Percentiles rank a stretch among this genome's conserved stretches.
phyloP scores from a whole-genome alignment of 2,113 vertebrate genomes.

The Datnioides undecimradiatus region DNA sequence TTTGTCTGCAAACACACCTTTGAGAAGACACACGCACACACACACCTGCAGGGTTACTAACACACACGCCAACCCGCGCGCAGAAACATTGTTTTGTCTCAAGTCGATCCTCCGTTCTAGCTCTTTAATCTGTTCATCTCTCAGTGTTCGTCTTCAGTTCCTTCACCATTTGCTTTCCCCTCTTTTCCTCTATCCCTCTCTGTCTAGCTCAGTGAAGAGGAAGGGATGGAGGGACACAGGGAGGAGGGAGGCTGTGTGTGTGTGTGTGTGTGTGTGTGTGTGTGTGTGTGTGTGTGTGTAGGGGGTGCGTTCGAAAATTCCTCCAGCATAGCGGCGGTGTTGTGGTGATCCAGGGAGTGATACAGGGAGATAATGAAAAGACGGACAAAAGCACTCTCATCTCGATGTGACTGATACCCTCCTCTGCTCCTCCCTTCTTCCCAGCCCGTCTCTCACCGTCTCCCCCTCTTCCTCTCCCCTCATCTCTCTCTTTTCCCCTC shows the following conservation, averaged over 20 bases:
- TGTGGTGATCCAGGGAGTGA: slow-evolving; percentile 87
- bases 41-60: slow-evolving; percentile 26
- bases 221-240: slow-evolving; percentile 60
- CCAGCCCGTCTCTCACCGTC: slow-evolving; percentile 52
- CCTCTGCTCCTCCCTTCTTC: slow-evolving; percentile 64
- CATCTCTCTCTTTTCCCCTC: slow-evolving; percentile 67
- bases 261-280: slow-evolving; percentile 19
- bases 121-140: slow-evolving; percentile 69
- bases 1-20: slow-evolving; percentile 32
- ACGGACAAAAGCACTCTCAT: slow-evolving; percentile 88
- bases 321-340: slow-evolving; percentile 79
- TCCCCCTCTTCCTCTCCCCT: slow-evolving; percentile 39
- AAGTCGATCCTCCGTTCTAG: slow-evolving; percentile 53
- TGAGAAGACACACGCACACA: slow-evolving; percentile 50
- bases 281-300: slow-evolving; percentile 38
- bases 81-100: slow-evolving; percentile 49
- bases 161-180: slow-evolving; percentile 67
- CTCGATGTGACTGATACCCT: slow-evolving; percentile 85
- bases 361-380: slow-evolving; percentile 88
- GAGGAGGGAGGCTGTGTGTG: not conserved
- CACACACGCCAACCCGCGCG: slow-evolving; percentile 12
- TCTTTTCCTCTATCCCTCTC: slow-evolving; percentile 55
- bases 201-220: slow-evolving; percentile 70
- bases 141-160: slow-evolving; percentile 59
- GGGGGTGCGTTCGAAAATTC: slow-evolving; percentile 82